Percentiles rank a stretch among this genome's conserved stretches.
These are phyloP conservation scores for Panthera uncia DNA, from an alignment of 2,113 vertebrate genomes.

Conservation along the genomic window DNA sequence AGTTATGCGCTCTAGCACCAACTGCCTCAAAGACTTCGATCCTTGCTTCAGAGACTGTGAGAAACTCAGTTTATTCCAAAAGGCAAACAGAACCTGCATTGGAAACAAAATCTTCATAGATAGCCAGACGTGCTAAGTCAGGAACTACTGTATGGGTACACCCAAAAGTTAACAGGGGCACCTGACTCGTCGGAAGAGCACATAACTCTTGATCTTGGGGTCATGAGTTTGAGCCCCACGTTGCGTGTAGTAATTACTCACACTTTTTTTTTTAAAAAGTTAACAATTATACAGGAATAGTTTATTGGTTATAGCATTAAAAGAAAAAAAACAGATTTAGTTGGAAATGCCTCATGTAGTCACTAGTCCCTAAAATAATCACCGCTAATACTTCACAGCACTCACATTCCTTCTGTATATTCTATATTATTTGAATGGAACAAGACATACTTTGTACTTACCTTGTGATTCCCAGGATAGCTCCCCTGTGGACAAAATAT, in stretches of 20 bases:
- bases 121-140: not conserved
- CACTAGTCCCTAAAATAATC: not conserved
- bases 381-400: not conserved
- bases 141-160: not conserved
- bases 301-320: not conserved
- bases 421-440: slow-evolving; percentile 13
- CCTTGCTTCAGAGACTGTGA: slow-evolving; percentile 2
- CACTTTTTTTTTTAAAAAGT: not conserved
- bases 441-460: slow-evolving; percentile 47
- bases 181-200: not conserved
- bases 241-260: no score
- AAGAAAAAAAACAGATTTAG: not conserved
- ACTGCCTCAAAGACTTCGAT: not conserved
- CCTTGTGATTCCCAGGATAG: slow-evolving; percentile 47
- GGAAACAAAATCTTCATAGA: slow-evolving; percentile 14
- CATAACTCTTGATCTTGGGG: not conserved
- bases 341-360: not conserved
- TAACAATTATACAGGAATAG: not conserved
- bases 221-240: not conserved
- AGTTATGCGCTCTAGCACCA: not conserved
- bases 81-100: not conserved
- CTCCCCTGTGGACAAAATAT: not conserved
- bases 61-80: slow-evolving; percentile 25
- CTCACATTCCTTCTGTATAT: not conserved
- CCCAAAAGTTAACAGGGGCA: not conserved